phyloP scores from a whole-genome alignment of 2,797 vertebrate genomes.

The Danio choprae region DNA sequence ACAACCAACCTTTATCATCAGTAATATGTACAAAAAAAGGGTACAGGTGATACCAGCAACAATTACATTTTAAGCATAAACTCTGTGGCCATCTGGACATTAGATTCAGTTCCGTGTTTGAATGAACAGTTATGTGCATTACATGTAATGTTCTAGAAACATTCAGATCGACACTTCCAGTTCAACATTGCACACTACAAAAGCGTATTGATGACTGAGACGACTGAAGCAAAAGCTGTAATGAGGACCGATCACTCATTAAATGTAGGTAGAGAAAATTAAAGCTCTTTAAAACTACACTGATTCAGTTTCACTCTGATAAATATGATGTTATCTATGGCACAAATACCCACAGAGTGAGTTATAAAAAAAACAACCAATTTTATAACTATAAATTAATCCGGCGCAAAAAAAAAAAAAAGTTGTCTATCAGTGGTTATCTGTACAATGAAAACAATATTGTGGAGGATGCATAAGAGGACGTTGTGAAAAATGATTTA shows the following conservation, averaged over 20 bases:
- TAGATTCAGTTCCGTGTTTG: constrained; percentile 12
- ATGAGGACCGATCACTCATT: neutral
- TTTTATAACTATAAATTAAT: neutral
- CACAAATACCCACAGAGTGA: constrained; percentile 22
- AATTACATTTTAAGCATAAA: constrained; percentile 45
- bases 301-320: neutral
- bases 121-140: constrained; percentile 15
- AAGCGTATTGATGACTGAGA: neutral
- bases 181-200: constrained; percentile 5
- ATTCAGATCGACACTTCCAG: constrained; percentile 25
- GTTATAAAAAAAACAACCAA: constrained; percentile 10
- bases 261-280: neutral
- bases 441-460: constrained; percentile 23
- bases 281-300: neutral
- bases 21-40: constrained; percentile 64
- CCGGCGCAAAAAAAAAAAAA: neutral
- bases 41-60: constrained; percentile 46
- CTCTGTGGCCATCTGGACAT: neutral
- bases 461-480: constrained; percentile 16
- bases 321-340: constrained; percentile 5
- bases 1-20: constrained; percentile 60
- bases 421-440: constrained; percentile 33
- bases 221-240: neutral
- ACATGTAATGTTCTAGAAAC: constrained; percentile 23
- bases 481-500: neutral